Evolutionary conservation across 2,888 invertebrate genomes (phyloP), one percentile per base, ranked within the genome.

Genomic region (Thelaira solivaga): DNA sequence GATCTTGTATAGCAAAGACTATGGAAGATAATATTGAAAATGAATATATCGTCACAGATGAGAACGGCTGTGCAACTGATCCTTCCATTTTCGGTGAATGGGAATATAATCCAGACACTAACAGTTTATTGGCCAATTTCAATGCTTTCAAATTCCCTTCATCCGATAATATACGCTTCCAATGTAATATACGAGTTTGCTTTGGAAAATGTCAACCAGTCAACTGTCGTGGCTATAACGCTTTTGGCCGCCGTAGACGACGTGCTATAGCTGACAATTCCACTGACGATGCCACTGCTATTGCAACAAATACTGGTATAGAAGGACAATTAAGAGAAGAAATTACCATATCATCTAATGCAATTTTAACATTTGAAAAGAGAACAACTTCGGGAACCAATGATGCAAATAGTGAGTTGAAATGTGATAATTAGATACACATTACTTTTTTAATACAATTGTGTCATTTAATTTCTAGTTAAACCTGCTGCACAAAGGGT

Each of bases 141-240:
- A 96, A 96, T 87, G 97, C 97, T 2, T 97, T 97, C 89, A 97
- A 97, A 87, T 97, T 97, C 92, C 97, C 97, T 0, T 96, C 95
- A 83, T 96, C 96, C 85, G 97, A 97, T 85, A 97, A 96, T 85
- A 96, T 97, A 84, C 90, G 96, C 89, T 97, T 97, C 95, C 97
- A 97, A 89, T 97, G 97, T 88, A 97, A 97, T 88, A 96, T 97
- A 84, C 92, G 97, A 76, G 97, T 97, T 8, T 97, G 97, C 91
- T 97, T 97, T 86, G 97, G 97, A 87, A 95, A 94, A 90, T 97
- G 97, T 88, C 97, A 97, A 91, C 97, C 97, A 83, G 97, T 97
- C 2, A 97, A 97, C 86, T 97, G 97, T 88, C 93, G 95, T 82
- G 97, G 96, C 80, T 93, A 94, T 85, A 96, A 97, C 88, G 96